These are phyloP conservation scores for Echinops telfairi DNA, from an alignment of 2,113 vertebrate species.

Conservation along the genomic window DNA sequence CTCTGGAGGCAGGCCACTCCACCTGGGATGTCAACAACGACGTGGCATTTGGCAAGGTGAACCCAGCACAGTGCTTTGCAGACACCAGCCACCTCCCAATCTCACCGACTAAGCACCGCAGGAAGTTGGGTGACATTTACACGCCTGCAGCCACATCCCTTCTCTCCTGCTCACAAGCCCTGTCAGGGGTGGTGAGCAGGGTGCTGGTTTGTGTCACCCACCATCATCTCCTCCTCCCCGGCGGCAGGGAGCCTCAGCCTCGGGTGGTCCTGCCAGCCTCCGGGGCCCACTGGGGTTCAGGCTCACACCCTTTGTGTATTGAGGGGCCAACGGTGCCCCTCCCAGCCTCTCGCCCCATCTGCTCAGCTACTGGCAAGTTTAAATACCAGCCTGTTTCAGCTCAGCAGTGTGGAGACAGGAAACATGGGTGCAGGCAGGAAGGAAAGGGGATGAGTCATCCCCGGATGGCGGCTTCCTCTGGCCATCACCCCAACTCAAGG, in stretches of 20 bases:
- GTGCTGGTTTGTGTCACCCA: neutral
- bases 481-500: neutral
- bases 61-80: neutral
- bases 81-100: slow-evolving; percentile 50
- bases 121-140: slow-evolving; percentile 47
- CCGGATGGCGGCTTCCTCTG: neutral
- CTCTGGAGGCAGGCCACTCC: slow-evolving; percentile 48
- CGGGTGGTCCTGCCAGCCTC: neutral
- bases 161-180: neutral
- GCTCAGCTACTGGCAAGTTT: slow-evolving; percentile 48
- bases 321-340: neutral
- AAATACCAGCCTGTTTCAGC: slow-evolving; percentile 73
- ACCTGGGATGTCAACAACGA: slow-evolving; percentile 58
- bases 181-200: neutral
- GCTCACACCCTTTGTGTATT: neutral
- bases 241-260: slow-evolving; percentile 1
- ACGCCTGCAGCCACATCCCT: neutral
- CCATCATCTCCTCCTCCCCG: neutral
- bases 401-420: slow-evolving; percentile 62
- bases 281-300: neutral
- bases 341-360: slow-evolving; percentile 29
- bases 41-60: slow-evolving; percentile 34
- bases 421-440: neutral
- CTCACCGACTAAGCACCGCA: slow-evolving; percentile 19
- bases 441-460: slow-evolving; percentile 42